phyloP scores from a whole-genome alignment of 2,797 vertebrate species.

The Manis crassicaudata region DNA sequence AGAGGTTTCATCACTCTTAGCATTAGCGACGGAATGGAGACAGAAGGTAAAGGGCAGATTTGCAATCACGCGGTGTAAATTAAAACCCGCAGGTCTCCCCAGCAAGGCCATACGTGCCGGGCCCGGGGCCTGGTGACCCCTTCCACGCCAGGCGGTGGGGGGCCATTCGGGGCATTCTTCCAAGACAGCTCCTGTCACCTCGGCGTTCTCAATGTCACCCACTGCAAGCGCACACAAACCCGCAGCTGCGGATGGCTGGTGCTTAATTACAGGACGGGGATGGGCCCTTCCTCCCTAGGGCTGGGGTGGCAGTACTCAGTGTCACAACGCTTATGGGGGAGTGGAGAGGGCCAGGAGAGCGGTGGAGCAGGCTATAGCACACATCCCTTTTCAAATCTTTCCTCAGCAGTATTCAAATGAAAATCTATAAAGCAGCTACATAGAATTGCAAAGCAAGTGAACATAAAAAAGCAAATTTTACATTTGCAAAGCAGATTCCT shows the following conservation, averaged over 20 bases:
- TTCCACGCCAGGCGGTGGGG: background rate
- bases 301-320: background rate
- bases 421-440: background rate
- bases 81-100: slow-evolving; percentile 13
- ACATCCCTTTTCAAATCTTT: background rate
- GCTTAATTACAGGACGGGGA: background rate
- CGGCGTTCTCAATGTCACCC: background rate
- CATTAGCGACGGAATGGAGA: slow-evolving; percentile 24
- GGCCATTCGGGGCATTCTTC: background rate
- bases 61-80: slow-evolving; percentile 58
- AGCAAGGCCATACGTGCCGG: background rate
- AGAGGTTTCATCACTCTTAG: background rate
- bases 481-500: background rate
- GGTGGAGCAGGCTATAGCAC: background rate
- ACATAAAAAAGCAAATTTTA: background rate
- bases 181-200: background rate
- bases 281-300: background rate
- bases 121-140: fast-evolving
- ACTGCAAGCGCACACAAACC: fast-evolving
- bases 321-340: fast-evolving
- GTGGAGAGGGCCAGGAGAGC: background rate
- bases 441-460: background rate
- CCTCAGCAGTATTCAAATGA: background rate
- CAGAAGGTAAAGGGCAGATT: slow-evolving; percentile 62
- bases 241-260: background rate